These are phyloP conservation scores for Andrena bucephala DNA, from an alignment of 2,888 invertebrate species.

Conservation along the genomic window DNA sequence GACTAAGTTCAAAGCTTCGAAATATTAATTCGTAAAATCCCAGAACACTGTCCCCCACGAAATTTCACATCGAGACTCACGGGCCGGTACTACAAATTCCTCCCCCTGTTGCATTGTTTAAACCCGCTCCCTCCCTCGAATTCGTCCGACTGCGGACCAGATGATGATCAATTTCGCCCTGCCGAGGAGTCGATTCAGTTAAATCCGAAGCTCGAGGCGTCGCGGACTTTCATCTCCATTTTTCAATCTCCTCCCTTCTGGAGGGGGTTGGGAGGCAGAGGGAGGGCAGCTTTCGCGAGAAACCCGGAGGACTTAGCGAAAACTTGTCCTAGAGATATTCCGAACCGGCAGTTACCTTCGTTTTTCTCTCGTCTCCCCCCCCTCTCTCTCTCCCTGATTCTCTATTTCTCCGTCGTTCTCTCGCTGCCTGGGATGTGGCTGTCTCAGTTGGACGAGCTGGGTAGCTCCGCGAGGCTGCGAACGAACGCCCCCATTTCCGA, in stretches of 20 bases:
- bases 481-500: conserved; percentile 79
- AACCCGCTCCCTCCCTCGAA: background rate
- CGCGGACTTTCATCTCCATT: conserved; percentile 19
- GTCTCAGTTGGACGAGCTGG: conserved; percentile 40
- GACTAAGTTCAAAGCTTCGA: background rate
- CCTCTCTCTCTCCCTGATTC: conserved; percentile 16
- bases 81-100: too few relatives aligned
- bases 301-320: conserved; percentile 38
- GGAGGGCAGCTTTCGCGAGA: background rate
- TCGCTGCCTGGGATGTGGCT: background rate
- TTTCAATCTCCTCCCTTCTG: background rate
- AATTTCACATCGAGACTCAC: too few relatives aligned
- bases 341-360: conserved; percentile 41
- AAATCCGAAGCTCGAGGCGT: background rate
- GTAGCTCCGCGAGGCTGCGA: conserved; percentile 63
- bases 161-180: conserved; percentile 22
- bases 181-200: conserved; percentile 20
- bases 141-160: background rate
- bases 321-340: conserved; percentile 41
- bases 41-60: background rate
- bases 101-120: conserved; percentile 6
- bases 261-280: background rate
- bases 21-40: background rate
- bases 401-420: conserved; percentile 17
- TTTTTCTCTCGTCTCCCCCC: conserved; percentile 30